A percentile compares a stretch with the other conserved stretches of the same genome.
Evolutionary conservation across 2,113 vertebrate species (phyloP).

Genomic region (Furnarius figulus): DNA sequence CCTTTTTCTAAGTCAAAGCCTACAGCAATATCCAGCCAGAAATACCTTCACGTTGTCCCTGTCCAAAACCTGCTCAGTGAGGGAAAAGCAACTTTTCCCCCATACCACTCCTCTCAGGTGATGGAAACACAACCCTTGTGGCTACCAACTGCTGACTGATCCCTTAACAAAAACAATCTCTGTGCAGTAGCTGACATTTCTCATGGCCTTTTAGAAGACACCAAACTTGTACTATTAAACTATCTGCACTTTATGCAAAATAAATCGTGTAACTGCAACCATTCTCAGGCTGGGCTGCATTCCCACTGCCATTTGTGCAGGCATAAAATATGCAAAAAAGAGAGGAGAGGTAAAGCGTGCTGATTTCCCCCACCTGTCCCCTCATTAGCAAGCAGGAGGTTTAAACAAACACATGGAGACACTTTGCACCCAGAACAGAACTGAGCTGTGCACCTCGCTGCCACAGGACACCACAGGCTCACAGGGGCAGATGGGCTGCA

Average conservation of each 20-base stretch:
- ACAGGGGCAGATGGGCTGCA: not conserved
- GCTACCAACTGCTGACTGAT: not conserved
- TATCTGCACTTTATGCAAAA: not conserved
- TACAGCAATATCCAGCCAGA: not conserved
- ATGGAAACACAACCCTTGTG: not conserved
- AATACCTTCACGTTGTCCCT: not conserved
- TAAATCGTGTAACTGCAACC: not conserved
- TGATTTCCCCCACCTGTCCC: conserved; percentile 13
- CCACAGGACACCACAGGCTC: not conserved
- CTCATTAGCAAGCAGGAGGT: conserved; percentile 9
- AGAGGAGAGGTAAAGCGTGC: not conserved
- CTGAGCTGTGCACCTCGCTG: not conserved
- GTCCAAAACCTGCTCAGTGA: not conserved
- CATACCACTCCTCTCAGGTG: not conserved
- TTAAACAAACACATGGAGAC: conserved; percentile 2
- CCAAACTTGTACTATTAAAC: not conserved
- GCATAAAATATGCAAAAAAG: conserved; percentile 1
- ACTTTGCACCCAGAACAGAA: not conserved
- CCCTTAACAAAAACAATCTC: not conserved
- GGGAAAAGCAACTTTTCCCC: not conserved
- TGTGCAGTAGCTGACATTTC: not conserved
- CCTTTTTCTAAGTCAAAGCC: not conserved
- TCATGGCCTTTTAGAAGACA: not conserved
- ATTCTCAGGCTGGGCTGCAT: conserved; percentile 10
- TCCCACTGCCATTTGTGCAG: conserved; percentile 18